These are phyloP conservation scores for Leptinotarsa haldemani DNA, from an alignment of 2,888 invertebrate species.

Conservation along the genomic window DNA sequence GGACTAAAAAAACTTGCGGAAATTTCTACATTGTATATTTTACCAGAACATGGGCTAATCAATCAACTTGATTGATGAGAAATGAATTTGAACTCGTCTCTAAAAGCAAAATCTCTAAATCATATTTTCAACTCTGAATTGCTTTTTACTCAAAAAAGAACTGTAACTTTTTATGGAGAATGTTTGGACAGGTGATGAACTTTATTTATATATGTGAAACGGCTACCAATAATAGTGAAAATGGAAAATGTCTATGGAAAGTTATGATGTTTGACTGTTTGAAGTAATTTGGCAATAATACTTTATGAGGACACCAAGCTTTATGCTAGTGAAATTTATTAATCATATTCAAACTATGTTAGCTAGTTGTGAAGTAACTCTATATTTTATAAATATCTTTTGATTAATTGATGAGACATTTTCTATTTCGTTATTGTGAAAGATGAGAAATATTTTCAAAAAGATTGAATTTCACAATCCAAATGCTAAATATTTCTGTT, in stretches of 20 bases:
- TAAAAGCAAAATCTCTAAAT: no score
- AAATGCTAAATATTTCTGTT: neutral
- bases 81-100: no score
- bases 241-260: neutral
- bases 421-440: neutral
- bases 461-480: neutral
- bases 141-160: no score
- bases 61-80: no score
- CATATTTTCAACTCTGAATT: no score
- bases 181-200: neutral
- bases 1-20: no score
- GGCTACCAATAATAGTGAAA: neutral
- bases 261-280: neutral
- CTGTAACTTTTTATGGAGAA: neutral
- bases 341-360: neutral
- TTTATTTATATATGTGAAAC: neutral
- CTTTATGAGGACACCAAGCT: neutral
- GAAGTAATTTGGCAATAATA: neutral
- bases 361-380: neutral
- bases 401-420: constrained; percentile 1
- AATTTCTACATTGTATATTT: no score
- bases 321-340: neutral
- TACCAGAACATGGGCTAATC: no score
- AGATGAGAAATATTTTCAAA: neutral
- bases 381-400: neutral